These are phyloP conservation scores for Pimpla rufipes DNA, from an alignment of 2,888 invertebrate genomes.

Conservation along the genomic window DNA sequence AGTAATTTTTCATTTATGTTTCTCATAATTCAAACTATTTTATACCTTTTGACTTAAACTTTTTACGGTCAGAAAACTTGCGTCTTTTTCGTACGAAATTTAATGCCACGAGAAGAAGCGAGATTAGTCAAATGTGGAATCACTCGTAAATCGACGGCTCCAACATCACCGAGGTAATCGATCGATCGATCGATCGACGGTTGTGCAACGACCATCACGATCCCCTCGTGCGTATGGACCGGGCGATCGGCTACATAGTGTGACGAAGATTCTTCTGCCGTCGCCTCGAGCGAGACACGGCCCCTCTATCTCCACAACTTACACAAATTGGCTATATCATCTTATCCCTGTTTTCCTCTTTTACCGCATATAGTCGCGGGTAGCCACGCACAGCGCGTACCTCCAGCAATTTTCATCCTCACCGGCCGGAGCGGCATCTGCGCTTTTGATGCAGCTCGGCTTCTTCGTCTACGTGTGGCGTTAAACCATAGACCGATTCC, in stretches of 20 bases:
- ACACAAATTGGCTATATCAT: constrained; percentile 67
- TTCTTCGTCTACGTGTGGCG: constrained; percentile 8
- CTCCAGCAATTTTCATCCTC: constrained; percentile 9
- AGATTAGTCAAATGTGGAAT: constrained; percentile 42
- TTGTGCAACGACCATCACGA: constrained; percentile 62
- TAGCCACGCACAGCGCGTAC: background rate
- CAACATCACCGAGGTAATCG: constrained; percentile 36
- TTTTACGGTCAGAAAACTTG: too few relatives aligned
- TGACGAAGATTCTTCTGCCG: constrained; percentile 13
- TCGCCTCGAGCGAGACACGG: constrained; percentile 40
- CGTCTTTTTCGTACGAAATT: background rate
- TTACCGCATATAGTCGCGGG: background rate
- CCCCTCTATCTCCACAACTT: constrained; percentile 45
- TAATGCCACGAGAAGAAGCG: constrained; percentile 28
- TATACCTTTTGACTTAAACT: too few relatives aligned
- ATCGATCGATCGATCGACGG: constrained; percentile 36
- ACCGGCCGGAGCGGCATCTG: constrained; percentile 17
- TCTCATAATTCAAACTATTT: too few relatives aligned
- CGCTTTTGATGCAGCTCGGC: constrained; percentile 18
- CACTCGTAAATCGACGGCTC: constrained; percentile 50
- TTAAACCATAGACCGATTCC: background rate
- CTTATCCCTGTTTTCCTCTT: constrained; percentile 46
- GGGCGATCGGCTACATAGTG: constrained; percentile 11
- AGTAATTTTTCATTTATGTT: too few relatives aligned
- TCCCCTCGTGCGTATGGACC: constrained; percentile 58